phyloP scores from a whole-genome alignment of 2,797 vertebrate species.

The Spatula versicolor region DNA sequence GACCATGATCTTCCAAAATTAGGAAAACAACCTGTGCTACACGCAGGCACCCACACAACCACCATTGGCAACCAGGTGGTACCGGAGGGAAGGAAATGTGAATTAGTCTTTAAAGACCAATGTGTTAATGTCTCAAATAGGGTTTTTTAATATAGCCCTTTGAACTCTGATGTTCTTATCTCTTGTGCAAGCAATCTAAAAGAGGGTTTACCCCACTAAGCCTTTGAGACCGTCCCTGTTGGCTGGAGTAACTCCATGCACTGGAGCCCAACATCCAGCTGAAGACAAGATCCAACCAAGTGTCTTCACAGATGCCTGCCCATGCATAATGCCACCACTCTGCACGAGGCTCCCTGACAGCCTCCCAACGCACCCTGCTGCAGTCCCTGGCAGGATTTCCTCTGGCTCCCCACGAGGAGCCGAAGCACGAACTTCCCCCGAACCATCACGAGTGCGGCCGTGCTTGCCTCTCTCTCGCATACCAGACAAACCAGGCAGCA shows the following conservation, averaged over 20 bases:
- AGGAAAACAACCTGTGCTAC: background rate
- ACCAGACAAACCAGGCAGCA: conserved; percentile 1
- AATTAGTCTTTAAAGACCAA: background rate
- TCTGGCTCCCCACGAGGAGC: background rate
- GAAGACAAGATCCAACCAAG: background rate
- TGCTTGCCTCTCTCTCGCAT: rapidly evolving
- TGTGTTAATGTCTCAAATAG: background rate
- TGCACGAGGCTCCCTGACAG: rapidly evolving
- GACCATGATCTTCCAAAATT: background rate
- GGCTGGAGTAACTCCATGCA: background rate
- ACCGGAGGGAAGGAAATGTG: background rate
- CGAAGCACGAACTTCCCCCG: rapidly evolving
- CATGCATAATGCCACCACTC: rapidly evolving
- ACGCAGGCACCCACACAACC: background rate
- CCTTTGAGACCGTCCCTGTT: background rate
- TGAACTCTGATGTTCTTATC: background rate
- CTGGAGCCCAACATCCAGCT: rapidly evolving
- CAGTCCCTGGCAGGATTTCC: background rate
- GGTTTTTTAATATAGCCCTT: background rate
- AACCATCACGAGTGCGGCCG: rapidly evolving
- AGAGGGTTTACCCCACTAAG: background rate
- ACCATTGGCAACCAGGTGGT: background rate
- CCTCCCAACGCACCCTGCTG: background rate
- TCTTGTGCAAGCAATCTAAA: background rate
- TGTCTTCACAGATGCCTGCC: rapidly evolving